Conservation (phyloP, 2,797 vertebrate genomes). For the Aeoliscus strigatus region DNA sequence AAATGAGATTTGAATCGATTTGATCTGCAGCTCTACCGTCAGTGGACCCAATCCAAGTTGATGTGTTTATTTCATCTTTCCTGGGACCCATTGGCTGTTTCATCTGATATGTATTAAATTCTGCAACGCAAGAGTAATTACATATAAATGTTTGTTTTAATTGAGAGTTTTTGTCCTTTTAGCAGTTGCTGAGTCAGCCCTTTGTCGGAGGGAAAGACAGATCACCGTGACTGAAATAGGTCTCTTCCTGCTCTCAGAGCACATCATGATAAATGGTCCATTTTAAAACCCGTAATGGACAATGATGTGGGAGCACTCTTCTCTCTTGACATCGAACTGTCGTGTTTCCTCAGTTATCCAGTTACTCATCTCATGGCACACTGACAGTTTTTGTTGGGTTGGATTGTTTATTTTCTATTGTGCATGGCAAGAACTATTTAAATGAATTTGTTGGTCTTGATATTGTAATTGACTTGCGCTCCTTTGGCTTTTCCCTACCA, state of each 20-base stretch:
- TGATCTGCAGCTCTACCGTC: neutral
- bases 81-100: neutral
- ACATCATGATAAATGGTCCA: constrained; percentile 60
- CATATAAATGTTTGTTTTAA: constrained; percentile 10
- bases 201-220: constrained; percentile 21
- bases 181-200: constrained; percentile 47
- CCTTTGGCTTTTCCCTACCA: no score
- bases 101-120: constrained; percentile 13
- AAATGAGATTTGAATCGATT: no score
- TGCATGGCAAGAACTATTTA: neutral
- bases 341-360: constrained; percentile 15
- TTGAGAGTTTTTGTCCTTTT: constrained; percentile 26
- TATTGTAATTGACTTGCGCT: no score
- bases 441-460: no score
- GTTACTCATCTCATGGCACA: constrained; percentile 9
- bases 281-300: constrained; percentile 63
- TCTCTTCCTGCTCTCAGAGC: constrained; percentile 63
- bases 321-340: constrained; percentile 32
- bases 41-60: neutral
- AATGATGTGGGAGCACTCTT: constrained; percentile 46
- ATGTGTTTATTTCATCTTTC: constrained; percentile 1
- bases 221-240: constrained; percentile 32
- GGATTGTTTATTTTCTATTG: constrained; percentile 5
- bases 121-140: neutral
- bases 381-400: constrained; percentile 2